Percentiles rank a stretch among this genome's conserved stretches.
Conservation (phyloP, 2,113 vertebrate species). For the Bambusicola thoracicus region DNA sequence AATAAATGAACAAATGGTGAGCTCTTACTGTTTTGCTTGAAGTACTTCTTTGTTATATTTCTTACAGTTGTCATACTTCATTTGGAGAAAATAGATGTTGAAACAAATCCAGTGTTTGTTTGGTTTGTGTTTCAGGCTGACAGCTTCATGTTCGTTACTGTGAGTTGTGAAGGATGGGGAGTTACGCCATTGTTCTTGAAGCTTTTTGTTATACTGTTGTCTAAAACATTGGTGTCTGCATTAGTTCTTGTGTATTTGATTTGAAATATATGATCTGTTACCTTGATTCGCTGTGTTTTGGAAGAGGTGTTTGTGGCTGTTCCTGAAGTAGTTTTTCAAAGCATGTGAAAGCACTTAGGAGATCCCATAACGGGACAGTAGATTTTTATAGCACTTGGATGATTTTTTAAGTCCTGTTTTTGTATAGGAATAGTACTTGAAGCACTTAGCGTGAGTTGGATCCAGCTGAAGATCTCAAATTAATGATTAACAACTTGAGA, state of each 20-base stretch:
- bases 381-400: background rate
- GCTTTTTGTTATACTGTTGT: background rate
- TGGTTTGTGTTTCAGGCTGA: background rate
- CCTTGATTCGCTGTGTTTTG: background rate
- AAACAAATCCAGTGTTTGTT: background rate
- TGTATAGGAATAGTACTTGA: background rate
- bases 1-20: background rate
- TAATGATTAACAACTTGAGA: background rate
- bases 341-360: background rate
- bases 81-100: background rate
- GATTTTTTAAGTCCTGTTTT: background rate
- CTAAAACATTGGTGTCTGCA: background rate
- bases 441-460: background rate
- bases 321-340: background rate
- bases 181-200: background rate
- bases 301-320: background rate
- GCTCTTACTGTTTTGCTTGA: background rate
- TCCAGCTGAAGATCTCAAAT: background rate
- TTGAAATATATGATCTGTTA: background rate
- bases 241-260: background rate
- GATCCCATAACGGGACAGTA: background rate
- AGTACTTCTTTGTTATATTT: background rate
- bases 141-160: rapidly evolving
- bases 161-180: background rate
- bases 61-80: background rate